Evolutionary conservation across 2,797 vertebrate species (phyloP).

Genomic region (Simalia tracyae): DNA sequence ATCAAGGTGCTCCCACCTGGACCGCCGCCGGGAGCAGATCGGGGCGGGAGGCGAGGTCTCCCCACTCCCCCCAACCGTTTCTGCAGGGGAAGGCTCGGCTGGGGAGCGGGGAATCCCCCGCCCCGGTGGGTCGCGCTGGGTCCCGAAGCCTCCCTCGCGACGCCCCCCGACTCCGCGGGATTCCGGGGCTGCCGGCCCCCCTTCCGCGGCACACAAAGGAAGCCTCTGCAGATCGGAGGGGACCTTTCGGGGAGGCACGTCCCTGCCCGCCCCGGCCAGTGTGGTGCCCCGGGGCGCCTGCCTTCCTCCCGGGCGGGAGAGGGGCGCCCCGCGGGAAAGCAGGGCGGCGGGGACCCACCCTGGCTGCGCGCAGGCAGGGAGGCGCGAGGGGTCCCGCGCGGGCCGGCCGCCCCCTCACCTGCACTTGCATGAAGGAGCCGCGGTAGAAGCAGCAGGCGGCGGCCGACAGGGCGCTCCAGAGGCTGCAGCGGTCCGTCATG

Average conservation of each 20-base stretch:
- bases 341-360: too few relatives aligned
- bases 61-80: too few relatives aligned
- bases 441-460: slow-evolving; percentile 99
- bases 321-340: too few relatives aligned
- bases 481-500: slow-evolving; percentile 97
- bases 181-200: too few relatives aligned
- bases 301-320: too few relatives aligned
- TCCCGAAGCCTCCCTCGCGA: neutral
- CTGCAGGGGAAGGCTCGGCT: neutral
- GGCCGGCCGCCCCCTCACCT: slow-evolving; percentile 78
- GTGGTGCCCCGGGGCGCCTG: too few relatives aligned
- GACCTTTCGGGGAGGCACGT: neutral
- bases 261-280: neutral
- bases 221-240: neutral
- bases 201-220: neutral
- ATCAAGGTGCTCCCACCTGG: neutral
- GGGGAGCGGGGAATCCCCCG: neutral
- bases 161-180: slow-evolving; percentile 56
- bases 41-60: neutral
- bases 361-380: neutral
- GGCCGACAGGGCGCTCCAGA: slow-evolving; percentile 96
- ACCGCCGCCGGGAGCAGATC: neutral
- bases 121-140: neutral
- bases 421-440: slow-evolving; percentile 97
- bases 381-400: neutral